phyloP scores from a whole-genome alignment of 2,113 vertebrate species.

The Callionymus lyra region DNA sequence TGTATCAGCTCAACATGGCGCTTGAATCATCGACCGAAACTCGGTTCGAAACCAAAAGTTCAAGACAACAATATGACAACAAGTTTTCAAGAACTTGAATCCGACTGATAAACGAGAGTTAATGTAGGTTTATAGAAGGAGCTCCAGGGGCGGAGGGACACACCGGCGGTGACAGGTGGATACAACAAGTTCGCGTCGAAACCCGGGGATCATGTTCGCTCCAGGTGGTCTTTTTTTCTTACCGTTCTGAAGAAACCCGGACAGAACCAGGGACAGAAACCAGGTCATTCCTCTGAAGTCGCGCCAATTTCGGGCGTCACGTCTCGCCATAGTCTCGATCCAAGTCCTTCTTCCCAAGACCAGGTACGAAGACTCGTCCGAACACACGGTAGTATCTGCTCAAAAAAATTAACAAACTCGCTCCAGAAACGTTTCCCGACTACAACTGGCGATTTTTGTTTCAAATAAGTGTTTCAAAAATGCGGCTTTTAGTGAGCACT shows the following conservation, averaged over 20 bases:
- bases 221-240: conserved; percentile 28
- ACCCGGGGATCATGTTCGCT: no score
- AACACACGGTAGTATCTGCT: conserved; percentile 3
- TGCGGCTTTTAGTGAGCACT: conserved; percentile 15
- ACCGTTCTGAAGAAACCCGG: conserved; percentile 45
- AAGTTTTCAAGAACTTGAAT: no score
- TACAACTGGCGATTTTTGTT: conserved; percentile 12
- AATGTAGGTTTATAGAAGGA: no score
- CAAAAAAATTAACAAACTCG: conserved; percentile 33
- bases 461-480: conserved; percentile 9
- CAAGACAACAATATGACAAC: no score
- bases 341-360: conserved; percentile 19
- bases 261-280: conserved; percentile 36
- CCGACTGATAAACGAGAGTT: no score
- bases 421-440: conserved; percentile 15
- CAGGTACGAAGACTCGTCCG: conserved; percentile 12
- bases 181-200: no score
- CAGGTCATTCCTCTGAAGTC: conserved; percentile 29
- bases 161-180: no score
- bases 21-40: no score
- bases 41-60: no score
- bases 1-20: no score
- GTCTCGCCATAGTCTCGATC: conserved; percentile 49
- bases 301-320: conserved; percentile 31
- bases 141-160: no score